Conservation (phyloP, 2,797 vertebrate genomes). For the Varecia variegata region DNA sequence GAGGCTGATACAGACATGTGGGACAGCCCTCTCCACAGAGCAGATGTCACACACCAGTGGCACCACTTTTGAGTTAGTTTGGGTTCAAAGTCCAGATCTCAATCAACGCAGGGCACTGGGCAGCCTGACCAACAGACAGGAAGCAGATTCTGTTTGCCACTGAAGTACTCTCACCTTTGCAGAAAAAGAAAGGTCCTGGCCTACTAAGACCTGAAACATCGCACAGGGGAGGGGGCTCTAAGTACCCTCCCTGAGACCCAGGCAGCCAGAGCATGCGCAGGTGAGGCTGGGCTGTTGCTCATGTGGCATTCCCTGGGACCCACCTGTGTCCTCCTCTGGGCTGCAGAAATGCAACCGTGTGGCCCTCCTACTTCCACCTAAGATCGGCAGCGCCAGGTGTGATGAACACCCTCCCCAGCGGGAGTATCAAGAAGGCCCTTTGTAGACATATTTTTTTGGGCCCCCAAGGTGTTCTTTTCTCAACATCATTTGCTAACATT, state of each 20-base stretch:
- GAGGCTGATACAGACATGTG: fast-evolving
- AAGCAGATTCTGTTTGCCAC: not conserved
- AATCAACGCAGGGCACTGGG: not conserved
- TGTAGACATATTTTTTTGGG: not conserved
- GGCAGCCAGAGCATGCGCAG: not conserved
- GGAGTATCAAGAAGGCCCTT: not conserved
- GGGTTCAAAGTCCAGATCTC: not conserved
- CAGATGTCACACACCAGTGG: not conserved
- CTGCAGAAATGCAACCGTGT: not conserved
- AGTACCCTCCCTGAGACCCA: not conserved
- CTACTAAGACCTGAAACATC: not conserved
- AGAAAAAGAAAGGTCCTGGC: not conserved
- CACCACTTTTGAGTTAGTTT: not conserved
- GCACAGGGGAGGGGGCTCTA: no score
- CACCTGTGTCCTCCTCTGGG: not conserved
- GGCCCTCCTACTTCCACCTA: not conserved
- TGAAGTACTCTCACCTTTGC: not conserved
- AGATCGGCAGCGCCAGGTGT: not conserved
- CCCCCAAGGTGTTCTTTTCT: not conserved
- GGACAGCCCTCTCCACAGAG: not conserved
- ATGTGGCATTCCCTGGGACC: no score
- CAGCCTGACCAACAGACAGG: not conserved
- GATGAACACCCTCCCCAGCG: not conserved
- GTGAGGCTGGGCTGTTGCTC: not conserved
- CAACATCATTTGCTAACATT: not conserved